Conservation (phyloP, 2,797 vertebrate species). For the Salmo trutta region DNA sequence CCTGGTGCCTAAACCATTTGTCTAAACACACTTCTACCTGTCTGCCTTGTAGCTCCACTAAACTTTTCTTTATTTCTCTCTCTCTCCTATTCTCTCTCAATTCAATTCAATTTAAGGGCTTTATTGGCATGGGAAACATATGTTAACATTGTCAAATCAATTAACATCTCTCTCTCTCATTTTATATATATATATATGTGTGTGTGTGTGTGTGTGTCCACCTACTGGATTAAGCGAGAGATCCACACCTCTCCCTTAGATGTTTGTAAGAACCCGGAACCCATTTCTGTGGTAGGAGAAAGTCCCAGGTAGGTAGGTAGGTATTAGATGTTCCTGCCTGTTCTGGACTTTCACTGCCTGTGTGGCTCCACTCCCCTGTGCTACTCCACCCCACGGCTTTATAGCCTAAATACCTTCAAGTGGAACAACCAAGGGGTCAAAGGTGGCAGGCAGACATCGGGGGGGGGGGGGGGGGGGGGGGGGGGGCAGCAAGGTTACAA, state of each 20-base stretch:
- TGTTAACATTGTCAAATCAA: not conserved
- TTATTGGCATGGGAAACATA: no score
- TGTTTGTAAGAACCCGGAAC: constrained; percentile 51
- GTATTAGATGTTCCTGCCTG: not conserved
- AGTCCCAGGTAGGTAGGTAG: not conserved
- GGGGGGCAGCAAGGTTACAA: not conserved
- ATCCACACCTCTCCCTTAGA: constrained; percentile 60
- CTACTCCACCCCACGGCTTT: constrained; percentile 17
- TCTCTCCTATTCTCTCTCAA: not conserved
- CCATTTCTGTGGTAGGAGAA: constrained; percentile 43
- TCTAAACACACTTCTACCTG: not conserved
- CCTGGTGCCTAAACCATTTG: not conserved
- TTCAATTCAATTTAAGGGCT: no score
- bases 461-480: no score
- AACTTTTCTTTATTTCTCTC: not conserved
- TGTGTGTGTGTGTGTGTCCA: not conserved
- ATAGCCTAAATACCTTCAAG: constrained; percentile 32
- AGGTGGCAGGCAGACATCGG: constrained; percentile 35
- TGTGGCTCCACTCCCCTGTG: not conserved
- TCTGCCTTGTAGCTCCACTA: not conserved
- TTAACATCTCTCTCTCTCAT: not conserved
- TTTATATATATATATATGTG: not conserved
- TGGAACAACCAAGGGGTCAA: constrained; percentile 41
- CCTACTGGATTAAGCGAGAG: constrained; percentile 59
- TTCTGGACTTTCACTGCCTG: not conserved